Evolutionary conservation across 1,140 invertebrate species (phyloP).

Genomic region (Monochamus saltuarius): DNA sequence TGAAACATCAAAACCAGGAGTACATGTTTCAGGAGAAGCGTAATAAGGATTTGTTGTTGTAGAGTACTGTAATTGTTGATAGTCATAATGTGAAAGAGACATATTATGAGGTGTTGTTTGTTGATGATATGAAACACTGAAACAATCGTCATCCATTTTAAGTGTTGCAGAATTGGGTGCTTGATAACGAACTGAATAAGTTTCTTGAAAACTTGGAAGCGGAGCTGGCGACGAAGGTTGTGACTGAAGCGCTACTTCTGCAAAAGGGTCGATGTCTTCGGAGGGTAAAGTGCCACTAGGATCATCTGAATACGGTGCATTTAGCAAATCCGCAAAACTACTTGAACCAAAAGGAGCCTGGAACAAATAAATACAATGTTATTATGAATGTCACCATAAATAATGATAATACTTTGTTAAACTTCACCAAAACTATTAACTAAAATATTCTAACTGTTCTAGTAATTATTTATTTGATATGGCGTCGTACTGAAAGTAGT

Average conservation of each 20-base stretch:
- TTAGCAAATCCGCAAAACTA: slow-evolving; percentile 65
- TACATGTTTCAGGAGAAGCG: slow-evolving; percentile 58
- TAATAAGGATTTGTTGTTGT: slow-evolving; percentile 56
- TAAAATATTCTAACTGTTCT: too few species aligned
- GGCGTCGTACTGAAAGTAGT: too few species aligned
- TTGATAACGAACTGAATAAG: slow-evolving; percentile 71
- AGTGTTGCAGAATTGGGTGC: slow-evolving; percentile 55
- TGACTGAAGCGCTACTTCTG: slow-evolving; percentile 46
- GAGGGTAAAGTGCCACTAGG: slow-evolving; percentile 42
- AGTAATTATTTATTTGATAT: too few species aligned
- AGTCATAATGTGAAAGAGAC: slow-evolving; percentile 56
- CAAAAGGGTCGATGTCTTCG: slow-evolving; percentile 50
- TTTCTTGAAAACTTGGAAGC: slow-evolving; percentile 83
- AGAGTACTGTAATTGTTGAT: slow-evolving; percentile 59
- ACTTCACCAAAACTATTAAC: too few species aligned
- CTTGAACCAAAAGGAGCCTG: slow-evolving; percentile 65
- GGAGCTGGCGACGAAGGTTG: slow-evolving; percentile 57
- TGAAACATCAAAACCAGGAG: slow-evolving; percentile 55
- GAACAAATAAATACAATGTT: slow-evolving; percentile 31
- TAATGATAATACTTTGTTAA: too few species aligned
- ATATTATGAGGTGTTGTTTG: slow-evolving; percentile 52
- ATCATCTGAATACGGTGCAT: slow-evolving; percentile 60
- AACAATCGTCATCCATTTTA: slow-evolving; percentile 80
- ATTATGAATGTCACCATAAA: too few species aligned
- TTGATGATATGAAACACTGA: slow-evolving; percentile 58